phyloP scores from a whole-genome alignment of 92 coral and sea anemone species.

The Muricea muricata region DNA sequence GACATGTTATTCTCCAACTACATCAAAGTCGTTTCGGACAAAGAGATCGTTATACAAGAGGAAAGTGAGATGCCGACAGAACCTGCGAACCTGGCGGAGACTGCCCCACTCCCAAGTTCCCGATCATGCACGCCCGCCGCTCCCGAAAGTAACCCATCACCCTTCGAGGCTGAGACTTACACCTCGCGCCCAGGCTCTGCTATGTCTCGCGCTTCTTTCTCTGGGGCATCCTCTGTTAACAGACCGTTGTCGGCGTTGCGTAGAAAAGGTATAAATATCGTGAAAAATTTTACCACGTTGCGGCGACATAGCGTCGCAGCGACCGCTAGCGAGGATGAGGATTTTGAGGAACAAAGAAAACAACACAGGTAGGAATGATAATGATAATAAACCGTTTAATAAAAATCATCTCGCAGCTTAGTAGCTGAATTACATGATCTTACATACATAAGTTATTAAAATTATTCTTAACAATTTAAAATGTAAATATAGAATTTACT shows the following conservation, averaged over 20 bases:
- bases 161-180: not conserved
- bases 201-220: conserved; percentile 9
- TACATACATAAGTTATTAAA: no score
- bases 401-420: no score
- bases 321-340: not conserved
- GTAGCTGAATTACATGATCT: no score
- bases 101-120: not conserved
- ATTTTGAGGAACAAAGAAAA: not conserved
- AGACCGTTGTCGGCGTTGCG: conserved; percentile 15
- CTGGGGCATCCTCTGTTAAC: not conserved
- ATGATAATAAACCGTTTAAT: no score
- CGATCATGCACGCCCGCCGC: conserved; percentile 59
- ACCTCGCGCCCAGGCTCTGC: conserved; percentile 25
- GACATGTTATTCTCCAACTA: conserved; percentile 80
- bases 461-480: no score
- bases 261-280: conserved; percentile 10
- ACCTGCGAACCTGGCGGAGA: not conserved
- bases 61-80: conserved; percentile 10
- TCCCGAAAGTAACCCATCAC: conserved; percentile 22
- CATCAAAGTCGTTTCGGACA: conserved; percentile 73
- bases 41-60: conserved; percentile 67
- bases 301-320: conserved; percentile 19
- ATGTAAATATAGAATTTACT: no score
- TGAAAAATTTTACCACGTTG: conserved; percentile 22
- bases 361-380: not conserved